Conservation (phyloP, 1,140 invertebrate genomes). For the Chrysoperla carnea region DNA sequence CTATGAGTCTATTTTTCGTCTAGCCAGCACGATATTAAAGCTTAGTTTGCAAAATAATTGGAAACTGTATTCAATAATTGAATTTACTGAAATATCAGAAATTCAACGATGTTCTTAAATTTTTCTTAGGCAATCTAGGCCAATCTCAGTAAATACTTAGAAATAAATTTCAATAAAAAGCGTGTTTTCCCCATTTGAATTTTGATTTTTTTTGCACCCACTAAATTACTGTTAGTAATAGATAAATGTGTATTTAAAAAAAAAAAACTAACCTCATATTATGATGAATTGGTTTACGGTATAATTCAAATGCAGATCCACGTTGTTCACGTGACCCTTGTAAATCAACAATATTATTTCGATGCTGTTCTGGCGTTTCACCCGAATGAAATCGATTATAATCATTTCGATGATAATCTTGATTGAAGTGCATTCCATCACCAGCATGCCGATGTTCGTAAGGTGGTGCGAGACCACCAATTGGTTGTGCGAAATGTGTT, state of each 20-base stretch:
- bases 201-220: too few relatives aligned
- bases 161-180: too few relatives aligned
- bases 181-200: too few relatives aligned
- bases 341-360: slow-evolving; percentile 18
- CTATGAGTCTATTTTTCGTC: too few relatives aligned
- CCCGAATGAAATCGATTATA: slow-evolving; percentile 20
- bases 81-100: too few relatives aligned
- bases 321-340: slow-evolving; percentile 69
- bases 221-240: too few relatives aligned
- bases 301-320: slow-evolving; percentile 88
- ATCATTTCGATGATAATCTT: slow-evolving; percentile 10
- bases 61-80: too few relatives aligned
- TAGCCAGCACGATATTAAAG: too few relatives aligned
- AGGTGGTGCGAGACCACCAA: background rate
- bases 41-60: too few relatives aligned
- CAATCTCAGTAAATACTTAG: too few relatives aligned
- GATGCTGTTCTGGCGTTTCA: slow-evolving; percentile 12
- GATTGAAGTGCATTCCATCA: background rate
- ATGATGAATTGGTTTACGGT: slow-evolving; percentile 70
- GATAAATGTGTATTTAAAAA: background rate
- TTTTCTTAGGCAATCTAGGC: too few relatives aligned
- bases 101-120: too few relatives aligned
- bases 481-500: background rate
- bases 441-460: background rate
- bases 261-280: slow-evolving; percentile 45